Base-by-base conservation (phyloP, 1,140 invertebrate genomes). In the Anthonomus grandis region DNA sequence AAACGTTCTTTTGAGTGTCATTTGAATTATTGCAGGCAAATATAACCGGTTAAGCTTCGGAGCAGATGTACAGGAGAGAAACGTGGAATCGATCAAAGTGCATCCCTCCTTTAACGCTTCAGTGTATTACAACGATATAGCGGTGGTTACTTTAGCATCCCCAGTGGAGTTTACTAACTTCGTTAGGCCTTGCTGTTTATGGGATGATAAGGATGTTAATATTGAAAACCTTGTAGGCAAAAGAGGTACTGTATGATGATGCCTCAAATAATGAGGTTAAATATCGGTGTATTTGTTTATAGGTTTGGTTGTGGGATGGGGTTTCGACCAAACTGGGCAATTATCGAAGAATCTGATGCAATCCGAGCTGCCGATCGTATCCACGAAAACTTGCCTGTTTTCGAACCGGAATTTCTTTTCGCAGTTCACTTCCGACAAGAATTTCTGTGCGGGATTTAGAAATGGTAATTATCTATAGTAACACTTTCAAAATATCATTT, bases 251-350 rank as follows among this genome's bases (percentile, higher is more conserved):
- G 27, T n/a, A n/a, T 31, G 27, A n/a, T 31, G 27, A 9, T 31
- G 8, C 27, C 27, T n/a, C 8, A 39, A 39, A 10, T 8, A 17
- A 51, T 10, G 2, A 41, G 23, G 13, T 19, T 17, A 18, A 24
- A 13, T 39, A 19, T 25, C 10, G 12, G 9, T 17, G 21, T 69
- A 70, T 68, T 25, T 31, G 18, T 49, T 44, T 23, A 21, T 31
- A 75, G 83, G 83, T 13, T 75, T 72, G 5, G 75, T 85, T 1
- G 79, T 85, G 2, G 84, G 83, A 0, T 86, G 84, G 83, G 82
- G 83, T 19, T 79, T 75, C 39, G 78, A 83, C 57, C 77, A 80
- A 53, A 68, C 70, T 0, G 76, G 77, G 3, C 64, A 76, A 8
- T 79, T 78, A 15, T 79, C 67, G 3, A 77, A 77, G 66, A 78